Evolutionary conservation across 2,888 invertebrate genomes (phyloP).

Genomic region (Omphaloscelis lunosa): DNA sequence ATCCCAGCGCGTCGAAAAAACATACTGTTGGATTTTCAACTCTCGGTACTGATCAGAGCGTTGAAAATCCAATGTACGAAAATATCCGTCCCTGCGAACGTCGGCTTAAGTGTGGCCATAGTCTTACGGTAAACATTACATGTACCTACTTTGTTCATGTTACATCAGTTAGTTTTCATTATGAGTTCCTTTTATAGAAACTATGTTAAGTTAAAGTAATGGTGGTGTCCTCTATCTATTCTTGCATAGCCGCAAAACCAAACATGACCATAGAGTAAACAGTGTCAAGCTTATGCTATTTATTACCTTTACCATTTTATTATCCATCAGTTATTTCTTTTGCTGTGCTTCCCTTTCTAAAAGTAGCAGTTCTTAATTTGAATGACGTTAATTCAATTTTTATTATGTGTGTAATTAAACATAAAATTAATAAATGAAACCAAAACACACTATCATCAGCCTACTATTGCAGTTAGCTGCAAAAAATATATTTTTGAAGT

Average conservation of each 20-base stretch:
- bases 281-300: neutral
- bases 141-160: conserved; percentile 8
- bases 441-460: neutral
- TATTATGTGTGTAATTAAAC: neutral
- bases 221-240: conserved; percentile 38
- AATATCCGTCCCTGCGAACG: no score
- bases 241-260: conserved; percentile 5
- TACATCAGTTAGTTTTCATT: conserved; percentile 35
- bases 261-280: conserved; percentile 5
- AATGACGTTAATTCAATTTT: no score
- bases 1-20: no score
- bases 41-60: no score
- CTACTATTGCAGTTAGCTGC: neutral
- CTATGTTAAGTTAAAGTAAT: conserved; percentile 28
- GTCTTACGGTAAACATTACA: conserved; percentile 21
- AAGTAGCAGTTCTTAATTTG: no score
- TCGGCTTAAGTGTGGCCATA: neutral
- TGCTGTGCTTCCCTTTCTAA: neutral
- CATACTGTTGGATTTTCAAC: no score
- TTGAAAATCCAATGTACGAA: no score
- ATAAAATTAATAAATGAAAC: neutral
- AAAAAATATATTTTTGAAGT: no score
- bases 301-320: conserved; percentile 9
- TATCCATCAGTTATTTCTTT: neutral
- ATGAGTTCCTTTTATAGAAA: conserved; percentile 21